phyloP scores from a whole-genome alignment of 2,888 invertebrate genomes.

The Aelia acuminata region DNA sequence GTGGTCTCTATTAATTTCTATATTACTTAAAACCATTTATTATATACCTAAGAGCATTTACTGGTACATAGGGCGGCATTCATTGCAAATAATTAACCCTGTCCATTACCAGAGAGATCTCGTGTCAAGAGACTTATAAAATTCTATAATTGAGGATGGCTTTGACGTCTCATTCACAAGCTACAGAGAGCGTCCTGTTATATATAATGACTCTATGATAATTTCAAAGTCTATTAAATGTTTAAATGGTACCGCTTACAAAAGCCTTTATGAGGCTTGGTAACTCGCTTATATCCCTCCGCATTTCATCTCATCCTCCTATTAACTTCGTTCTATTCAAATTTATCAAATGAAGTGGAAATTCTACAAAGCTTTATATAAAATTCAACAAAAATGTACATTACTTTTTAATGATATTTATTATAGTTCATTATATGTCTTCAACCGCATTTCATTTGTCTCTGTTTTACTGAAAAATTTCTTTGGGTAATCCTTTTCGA shows the following conservation, averaged over 20 bases:
- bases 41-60: no score
- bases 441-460: no score
- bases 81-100: background rate
- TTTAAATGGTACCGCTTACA: background rate
- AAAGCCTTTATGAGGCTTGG: background rate
- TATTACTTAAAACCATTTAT: no score
- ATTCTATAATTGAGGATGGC: background rate
- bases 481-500: no score
- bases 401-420: background rate
- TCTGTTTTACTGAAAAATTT: no score
- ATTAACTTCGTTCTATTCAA: background rate
- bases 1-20: no score
- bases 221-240: constrained; percentile 27
- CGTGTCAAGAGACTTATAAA: background rate
- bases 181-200: background rate
- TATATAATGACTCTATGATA: constrained; percentile 20
- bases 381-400: background rate
- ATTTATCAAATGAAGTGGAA: background rate
- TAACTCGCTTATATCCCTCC: background rate
- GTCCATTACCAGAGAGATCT: background rate
- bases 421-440: background rate
- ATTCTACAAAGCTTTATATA: background rate
- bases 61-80: background rate
- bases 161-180: background rate
- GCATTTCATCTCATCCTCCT: constrained; percentile 9